Percentiles rank a stretch among this genome's conserved stretches.
Evolutionary conservation across 2,797 vertebrate genomes (phyloP).

Genomic region (Parauchenoglanis ngamensis): DNA sequence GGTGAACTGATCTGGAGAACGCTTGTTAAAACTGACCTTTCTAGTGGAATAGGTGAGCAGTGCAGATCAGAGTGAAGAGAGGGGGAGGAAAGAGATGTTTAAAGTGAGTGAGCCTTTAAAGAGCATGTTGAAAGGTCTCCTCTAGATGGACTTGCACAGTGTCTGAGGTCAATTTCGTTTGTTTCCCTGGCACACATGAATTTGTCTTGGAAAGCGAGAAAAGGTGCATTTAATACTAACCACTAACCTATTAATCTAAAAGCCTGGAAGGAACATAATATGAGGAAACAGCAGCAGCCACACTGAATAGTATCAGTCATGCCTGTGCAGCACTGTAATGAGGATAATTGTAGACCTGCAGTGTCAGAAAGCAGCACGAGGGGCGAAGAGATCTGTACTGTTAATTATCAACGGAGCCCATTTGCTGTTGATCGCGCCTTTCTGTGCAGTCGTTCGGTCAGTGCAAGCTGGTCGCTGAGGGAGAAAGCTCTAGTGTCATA

Average conservation of each 20-base stretch:
- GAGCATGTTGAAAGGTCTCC: conserved; percentile 7
- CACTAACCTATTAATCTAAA: conserved; percentile 16
- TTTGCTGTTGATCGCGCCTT: neutral
- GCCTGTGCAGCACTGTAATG: conserved; percentile 29
- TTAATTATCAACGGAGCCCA: conserved; percentile 27
- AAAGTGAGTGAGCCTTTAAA: conserved; percentile 27
- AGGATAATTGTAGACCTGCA: conserved; percentile 42
- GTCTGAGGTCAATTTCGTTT: neutral
- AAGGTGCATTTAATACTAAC: conserved; percentile 4
- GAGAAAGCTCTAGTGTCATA: neutral
- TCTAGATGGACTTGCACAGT: neutral
- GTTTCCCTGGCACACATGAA: conserved; percentile 2
- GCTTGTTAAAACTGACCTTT: conserved; percentile 69
- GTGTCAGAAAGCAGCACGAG: neutral
- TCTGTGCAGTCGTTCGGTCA: conserved; percentile 3
- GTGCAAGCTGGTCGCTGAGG: neutral
- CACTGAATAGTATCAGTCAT: neutral
- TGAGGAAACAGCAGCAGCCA: conserved; percentile 7
- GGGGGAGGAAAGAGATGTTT: conserved; percentile 37
- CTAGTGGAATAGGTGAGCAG: conserved; percentile 34
- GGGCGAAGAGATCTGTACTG: conserved; percentile 14
- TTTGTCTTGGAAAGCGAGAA: neutral
- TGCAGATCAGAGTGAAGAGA: conserved; percentile 13
- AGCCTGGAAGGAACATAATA: neutral
- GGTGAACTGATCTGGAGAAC: conserved; percentile 49